phyloP scores from a whole-genome alignment of 2,888 invertebrate genomes.

The Limnephilus rhombicus region DNA sequence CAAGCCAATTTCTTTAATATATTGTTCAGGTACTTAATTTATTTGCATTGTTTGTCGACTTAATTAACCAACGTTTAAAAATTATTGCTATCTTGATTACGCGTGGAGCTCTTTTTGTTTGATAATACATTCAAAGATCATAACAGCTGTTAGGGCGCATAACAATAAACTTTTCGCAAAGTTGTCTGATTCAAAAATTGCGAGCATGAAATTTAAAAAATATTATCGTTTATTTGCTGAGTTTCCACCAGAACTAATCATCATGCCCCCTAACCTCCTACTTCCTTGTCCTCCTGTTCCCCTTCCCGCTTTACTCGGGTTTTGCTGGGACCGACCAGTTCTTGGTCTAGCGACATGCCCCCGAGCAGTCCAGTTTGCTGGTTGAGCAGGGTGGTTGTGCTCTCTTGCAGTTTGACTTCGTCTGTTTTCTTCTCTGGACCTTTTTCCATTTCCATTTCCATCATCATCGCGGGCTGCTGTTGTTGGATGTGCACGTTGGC shows the following conservation, averaged over 20 bases:
- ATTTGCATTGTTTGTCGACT: no score
- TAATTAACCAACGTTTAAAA: no score
- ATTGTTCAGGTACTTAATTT: no score
- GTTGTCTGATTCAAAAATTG: background rate
- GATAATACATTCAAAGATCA: no score
- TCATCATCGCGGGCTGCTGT: slow-evolving; percentile 69
- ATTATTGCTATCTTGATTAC: no score
- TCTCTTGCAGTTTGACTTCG: slow-evolving; percentile 14
- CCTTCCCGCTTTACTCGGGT: slow-evolving; percentile 64
- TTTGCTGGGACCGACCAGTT: slow-evolving; percentile 60
- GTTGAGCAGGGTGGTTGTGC: background rate
- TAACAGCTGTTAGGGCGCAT: no score
- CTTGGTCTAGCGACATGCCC: slow-evolving; percentile 55
- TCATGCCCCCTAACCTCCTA: slow-evolving; percentile 62
- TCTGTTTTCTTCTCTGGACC: slow-evolving; percentile 69
- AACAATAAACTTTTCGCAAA: no score
- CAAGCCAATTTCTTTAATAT: no score
- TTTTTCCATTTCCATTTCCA: slow-evolving; percentile 70
- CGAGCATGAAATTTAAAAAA: background rate
- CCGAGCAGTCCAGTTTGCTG: slow-evolving; percentile 34
- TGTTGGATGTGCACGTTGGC: slow-evolving; percentile 72
- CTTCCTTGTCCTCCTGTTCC: slow-evolving; percentile 50
- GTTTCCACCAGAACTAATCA: slow-evolving; percentile 3
- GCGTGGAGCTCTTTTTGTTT: no score
- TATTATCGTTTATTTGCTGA: background rate